These are phyloP conservation scores for Euthynnus affinis DNA, from an alignment of 2,797 vertebrate genomes.

Conservation along the genomic window DNA sequence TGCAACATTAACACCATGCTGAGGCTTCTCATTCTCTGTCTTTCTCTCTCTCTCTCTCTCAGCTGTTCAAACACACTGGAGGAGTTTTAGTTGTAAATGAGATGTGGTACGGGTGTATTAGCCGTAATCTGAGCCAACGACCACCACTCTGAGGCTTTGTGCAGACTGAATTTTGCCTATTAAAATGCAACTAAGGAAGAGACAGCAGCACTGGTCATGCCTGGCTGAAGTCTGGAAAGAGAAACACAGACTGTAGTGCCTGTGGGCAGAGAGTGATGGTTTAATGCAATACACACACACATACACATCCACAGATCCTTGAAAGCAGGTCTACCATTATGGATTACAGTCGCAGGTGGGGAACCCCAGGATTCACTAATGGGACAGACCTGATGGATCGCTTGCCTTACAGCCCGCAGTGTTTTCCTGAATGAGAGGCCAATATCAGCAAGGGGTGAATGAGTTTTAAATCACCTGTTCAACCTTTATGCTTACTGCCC, in stretches of 20 bases:
- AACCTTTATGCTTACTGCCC: slow-evolving; percentile 21
- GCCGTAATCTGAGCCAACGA: slow-evolving; percentile 26
- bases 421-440: slow-evolving; percentile 54
- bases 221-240: slow-evolving; percentile 27
- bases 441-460: slow-evolving; percentile 66
- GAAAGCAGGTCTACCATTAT: slow-evolving; percentile 38
- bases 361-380: slow-evolving; percentile 74
- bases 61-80: slow-evolving; percentile 37
- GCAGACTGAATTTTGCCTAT: slow-evolving; percentile 15
- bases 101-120: not conserved
- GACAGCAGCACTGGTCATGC: slow-evolving; percentile 13
- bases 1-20: slow-evolving; percentile 55
- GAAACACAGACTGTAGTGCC: slow-evolving; percentile 37
- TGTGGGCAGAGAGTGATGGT: slow-evolving; percentile 23
- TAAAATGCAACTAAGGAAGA: not conserved
- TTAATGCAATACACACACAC: slow-evolving; percentile 24
- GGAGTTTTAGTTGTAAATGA: slow-evolving; percentile 53
- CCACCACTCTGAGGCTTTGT: slow-evolving; percentile 13
- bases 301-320: slow-evolving; percentile 7
- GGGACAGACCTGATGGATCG: slow-evolving; percentile 74
- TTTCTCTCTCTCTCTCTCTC: not conserved
- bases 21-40: slow-evolving; percentile 8
- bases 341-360: slow-evolving; percentile 72
- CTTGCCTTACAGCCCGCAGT: slow-evolving; percentile 55
- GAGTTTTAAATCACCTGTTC: slow-evolving; percentile 69